phyloP scores from a whole-genome alignment of 2,888 invertebrate species.

The Agrotis ipsilon region DNA sequence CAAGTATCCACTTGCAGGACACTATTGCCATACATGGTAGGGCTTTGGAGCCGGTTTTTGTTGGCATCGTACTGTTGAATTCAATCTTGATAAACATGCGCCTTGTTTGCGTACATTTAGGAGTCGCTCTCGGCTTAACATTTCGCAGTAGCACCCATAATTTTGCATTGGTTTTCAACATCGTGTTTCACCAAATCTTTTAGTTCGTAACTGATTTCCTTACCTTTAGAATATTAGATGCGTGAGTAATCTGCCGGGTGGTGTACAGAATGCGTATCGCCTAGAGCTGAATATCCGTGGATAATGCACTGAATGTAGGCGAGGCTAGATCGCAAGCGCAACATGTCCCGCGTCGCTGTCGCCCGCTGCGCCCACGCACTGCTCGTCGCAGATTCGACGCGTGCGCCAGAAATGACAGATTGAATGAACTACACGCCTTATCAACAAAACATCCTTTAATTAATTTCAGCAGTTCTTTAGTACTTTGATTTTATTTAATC shows the following conservation, averaged over 20 bases:
- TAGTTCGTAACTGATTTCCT: conserved; percentile 25
- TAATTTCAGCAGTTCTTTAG: background rate
- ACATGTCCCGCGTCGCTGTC: conserved; percentile 58
- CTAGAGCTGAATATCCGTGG: conserved; percentile 43
- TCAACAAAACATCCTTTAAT: conserved; percentile 25
- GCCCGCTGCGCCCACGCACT: conserved; percentile 64
- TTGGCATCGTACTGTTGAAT: conserved; percentile 81
- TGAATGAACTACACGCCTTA: conserved; percentile 32
- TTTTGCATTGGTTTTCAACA: conserved; percentile 62
- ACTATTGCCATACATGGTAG: conserved; percentile 81
- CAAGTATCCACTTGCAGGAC: conserved; percentile 85
- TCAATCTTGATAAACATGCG: conserved; percentile 83
- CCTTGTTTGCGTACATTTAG: conserved; percentile 82
- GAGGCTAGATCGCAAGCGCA: conserved; percentile 49
- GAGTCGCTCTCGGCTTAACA: conserved; percentile 68
- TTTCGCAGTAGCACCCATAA: conserved; percentile 65
- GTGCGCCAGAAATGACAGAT: conserved; percentile 59
- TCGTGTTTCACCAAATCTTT: conserved; percentile 45
- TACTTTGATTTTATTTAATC: background rate
- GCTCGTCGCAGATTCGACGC: conserved; percentile 54
- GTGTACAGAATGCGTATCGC: conserved; percentile 56
- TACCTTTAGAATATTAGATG: conserved; percentile 23
- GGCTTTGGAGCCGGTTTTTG: conserved; percentile 82
- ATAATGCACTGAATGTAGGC: conserved; percentile 61
- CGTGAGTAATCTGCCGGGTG: conserved; percentile 44